A percentile compares a stretch with the other conserved stretches of the same genome.
These are phyloP conservation scores for Heliconius ismenius DNA, from an alignment of 2,888 invertebrate genomes.

Conservation along the genomic window DNA sequence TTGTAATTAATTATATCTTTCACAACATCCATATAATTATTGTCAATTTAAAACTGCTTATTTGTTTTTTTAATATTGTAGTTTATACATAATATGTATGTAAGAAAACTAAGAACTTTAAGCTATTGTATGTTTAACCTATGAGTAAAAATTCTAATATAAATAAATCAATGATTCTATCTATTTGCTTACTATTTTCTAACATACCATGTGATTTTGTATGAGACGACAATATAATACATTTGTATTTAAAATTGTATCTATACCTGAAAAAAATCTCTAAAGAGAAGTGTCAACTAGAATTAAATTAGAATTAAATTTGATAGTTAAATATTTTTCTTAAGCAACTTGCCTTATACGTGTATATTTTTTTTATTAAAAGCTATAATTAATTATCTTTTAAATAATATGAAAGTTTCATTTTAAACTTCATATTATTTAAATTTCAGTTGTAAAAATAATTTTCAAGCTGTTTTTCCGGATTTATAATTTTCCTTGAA, in stretches of 20 bases:
- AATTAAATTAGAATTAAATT: no score
- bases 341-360: not conserved
- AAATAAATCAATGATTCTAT: slow-evolving; percentile 25
- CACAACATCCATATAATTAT: not conserved
- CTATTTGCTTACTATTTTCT: slow-evolving; percentile 26
- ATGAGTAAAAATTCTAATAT: slow-evolving; percentile 13
- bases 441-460: not conserved
- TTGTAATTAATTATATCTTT: not conserved
- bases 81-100: not conserved
- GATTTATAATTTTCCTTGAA: slow-evolving; percentile 25
- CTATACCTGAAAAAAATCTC: slow-evolving; percentile 18
- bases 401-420: not conserved
- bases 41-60: no score
- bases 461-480: slow-evolving; percentile 18
- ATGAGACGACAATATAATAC: not conserved
- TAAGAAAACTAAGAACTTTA: not conserved
- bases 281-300: not conserved
- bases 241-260: not conserved
- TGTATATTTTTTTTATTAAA: not conserved
- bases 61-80: not conserved
- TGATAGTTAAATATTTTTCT: not conserved
- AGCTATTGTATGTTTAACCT: not conserved
- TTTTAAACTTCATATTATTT: no score
- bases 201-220: not conserved
- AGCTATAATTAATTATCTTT: not conserved